Conservation (phyloP, 2,113 vertebrate genomes). For the Brachyistius frenatus region DNA sequence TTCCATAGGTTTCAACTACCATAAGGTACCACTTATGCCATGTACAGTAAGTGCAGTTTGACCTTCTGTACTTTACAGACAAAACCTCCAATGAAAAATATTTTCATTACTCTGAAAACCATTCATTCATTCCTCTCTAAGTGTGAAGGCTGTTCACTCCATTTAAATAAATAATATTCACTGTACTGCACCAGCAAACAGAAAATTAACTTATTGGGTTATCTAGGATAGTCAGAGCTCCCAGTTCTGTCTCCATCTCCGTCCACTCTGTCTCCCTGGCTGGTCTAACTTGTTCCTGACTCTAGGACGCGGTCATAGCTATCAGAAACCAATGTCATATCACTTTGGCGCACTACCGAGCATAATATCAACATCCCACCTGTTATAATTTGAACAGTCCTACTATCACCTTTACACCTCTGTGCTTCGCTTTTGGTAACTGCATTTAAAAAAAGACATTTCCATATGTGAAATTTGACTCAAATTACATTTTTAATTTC, state of each 20-base stretch:
- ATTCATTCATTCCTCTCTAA: constrained; percentile 29
- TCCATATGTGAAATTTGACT: background rate
- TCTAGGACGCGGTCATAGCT: background rate
- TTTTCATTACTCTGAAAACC: constrained; percentile 27
- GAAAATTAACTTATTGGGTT: constrained; percentile 76
- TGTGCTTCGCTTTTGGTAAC: background rate
- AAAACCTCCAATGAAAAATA: constrained; percentile 29
- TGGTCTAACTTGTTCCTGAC: background rate
- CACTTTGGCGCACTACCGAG: background rate
- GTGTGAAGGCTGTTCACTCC: constrained; percentile 38
- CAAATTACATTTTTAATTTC: background rate
- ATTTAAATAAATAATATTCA: constrained; percentile 68
- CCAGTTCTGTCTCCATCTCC: constrained; percentile 53
- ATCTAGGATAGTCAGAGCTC: constrained; percentile 63
- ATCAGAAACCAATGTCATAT: background rate
- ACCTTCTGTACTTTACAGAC: constrained; percentile 4
- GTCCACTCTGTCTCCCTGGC: constrained; percentile 29
- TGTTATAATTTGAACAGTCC: background rate
- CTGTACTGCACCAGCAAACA: constrained; percentile 58
- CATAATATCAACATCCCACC: background rate
- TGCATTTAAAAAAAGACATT: background rate
- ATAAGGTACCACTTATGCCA: background rate
- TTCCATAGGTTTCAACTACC: background rate
- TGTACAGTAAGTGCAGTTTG: too few relatives aligned
- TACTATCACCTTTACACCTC: background rate